Evolutionary conservation across 2,113 vertebrate species (phyloP), one percentile per base, ranked within the genome.

Genomic region (Nerophis ophidion): DNA sequence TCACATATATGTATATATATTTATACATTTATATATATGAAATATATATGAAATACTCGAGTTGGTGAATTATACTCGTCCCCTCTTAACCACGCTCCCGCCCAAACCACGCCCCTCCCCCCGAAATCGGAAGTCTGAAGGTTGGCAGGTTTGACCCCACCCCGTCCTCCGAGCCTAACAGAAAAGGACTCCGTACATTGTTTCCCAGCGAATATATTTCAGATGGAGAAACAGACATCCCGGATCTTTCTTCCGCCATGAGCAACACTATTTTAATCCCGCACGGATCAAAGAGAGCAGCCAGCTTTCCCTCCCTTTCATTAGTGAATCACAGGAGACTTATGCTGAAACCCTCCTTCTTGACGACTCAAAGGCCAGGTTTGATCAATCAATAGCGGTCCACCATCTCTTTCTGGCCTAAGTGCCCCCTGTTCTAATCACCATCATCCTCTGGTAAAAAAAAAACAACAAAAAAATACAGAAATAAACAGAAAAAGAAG

Each of bases 221-320:
- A 62, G 54, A 76, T 53, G 65, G 51, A 68, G 46, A 66, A 62
- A 77, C 55, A 75, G 61, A 60, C 63, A 73, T 68, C 66, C 50
- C 72, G 61, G 76, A 82, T 84, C 78, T 82, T 80, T 77, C 66
- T 77, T 72, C 72, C 73, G 79, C 77, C 71, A 75, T 76, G 79
- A 83, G 79, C 75, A 80, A 84, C 81, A 79, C 68, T 67, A 57
- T 80, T 84, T 84, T 88, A 89, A 88, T 88, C 86, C 84, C 63
- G 61, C 60, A 65, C 69, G 85, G 87, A 90, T 90, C 86, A 90
- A 90, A 90, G 83, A 63, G 73, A 70, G 63, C 84, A 75, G 81
- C 48, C 48, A 75, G 72, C 79, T 52, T 80, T 59, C 64, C 75
- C 81, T 86, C 74, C 57, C 81, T 81, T 90, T 87, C 88, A 89